These are phyloP conservation scores for Subanguina moxae DNA, from an alignment of 1,140 invertebrate species.

Conservation along the genomic window DNA sequence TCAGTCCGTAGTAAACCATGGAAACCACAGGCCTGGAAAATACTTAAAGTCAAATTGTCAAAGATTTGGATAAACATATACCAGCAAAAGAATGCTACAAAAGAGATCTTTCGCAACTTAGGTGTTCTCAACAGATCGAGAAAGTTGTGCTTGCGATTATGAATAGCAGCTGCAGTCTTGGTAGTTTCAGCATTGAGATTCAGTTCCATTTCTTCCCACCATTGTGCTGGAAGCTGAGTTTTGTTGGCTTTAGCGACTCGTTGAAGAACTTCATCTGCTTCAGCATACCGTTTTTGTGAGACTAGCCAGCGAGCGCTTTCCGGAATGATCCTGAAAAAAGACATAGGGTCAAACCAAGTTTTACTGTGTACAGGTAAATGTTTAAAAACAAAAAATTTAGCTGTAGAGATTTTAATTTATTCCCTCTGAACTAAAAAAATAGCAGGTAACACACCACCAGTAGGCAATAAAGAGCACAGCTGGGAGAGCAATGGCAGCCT, in stretches of 20 bases:
- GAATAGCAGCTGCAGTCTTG: slow-evolving; percentile 7
- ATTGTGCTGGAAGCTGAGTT: slow-evolving; percentile 47
- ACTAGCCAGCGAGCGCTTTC: slow-evolving; percentile 61
- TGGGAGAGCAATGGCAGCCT: slow-evolving; percentile 58
- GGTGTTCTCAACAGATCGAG: slow-evolving; percentile 54
- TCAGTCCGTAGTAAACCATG: slow-evolving; percentile 60
- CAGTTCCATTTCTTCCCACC: slow-evolving; percentile 53
- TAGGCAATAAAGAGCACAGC: slow-evolving; percentile 55
- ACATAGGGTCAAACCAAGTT: no score
- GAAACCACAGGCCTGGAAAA: slow-evolving; percentile 55
- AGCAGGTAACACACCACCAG: slow-evolving; percentile 51
- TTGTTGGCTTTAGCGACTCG: slow-evolving; percentile 56
- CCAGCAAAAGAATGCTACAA: slow-evolving; percentile 42
- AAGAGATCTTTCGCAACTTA: slow-evolving; percentile 44
- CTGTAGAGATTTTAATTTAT: no score
- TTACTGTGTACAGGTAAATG: no score
- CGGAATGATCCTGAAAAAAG: slow-evolving; percentile 59
- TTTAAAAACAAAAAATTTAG: no score
- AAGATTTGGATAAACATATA: slow-evolving; percentile 3
- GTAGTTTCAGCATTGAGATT: background rate
- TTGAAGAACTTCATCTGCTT: slow-evolving; percentile 55
- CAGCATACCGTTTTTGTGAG: slow-evolving; percentile 53
- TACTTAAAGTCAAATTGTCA: background rate
- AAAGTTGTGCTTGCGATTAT: slow-evolving; percentile 38
- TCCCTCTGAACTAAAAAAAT: no score